Conservation (phyloP, 2,113 vertebrate genomes). For the Rhinopomastus cyanomelas region DNA sequence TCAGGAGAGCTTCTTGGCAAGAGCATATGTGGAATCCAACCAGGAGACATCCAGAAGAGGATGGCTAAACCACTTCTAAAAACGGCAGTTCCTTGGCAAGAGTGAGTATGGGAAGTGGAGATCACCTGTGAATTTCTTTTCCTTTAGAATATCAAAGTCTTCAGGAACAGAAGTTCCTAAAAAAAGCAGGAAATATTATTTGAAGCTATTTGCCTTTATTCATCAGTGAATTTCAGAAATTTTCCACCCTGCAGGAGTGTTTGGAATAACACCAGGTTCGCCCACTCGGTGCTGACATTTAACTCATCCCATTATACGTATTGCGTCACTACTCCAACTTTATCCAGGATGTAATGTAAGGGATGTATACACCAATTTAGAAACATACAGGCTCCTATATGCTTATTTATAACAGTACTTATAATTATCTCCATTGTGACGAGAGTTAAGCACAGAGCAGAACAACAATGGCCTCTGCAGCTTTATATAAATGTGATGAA, state of each 20-base stretch:
- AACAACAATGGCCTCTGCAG: neutral
- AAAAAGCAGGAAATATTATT: neutral
- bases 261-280: constrained; percentile 51
- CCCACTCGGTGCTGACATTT: constrained; percentile 65
- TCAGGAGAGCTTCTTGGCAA: neutral
- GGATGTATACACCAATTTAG: constrained; percentile 28
- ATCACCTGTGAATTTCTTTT: neutral
- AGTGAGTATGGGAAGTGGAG: neutral
- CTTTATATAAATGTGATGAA: neutral
- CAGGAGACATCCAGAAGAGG: neutral
- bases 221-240: neutral
- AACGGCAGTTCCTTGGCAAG: neutral
- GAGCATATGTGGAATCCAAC: neutral
- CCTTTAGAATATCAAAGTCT: neutral
- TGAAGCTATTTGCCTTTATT: neutral
- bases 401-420: constrained; percentile 22
- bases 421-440: constrained; percentile 29
- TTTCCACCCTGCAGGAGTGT: neutral
- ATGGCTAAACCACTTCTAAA: neutral
- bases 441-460: neutral
- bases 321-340: constrained; percentile 24
- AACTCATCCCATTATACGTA: constrained; percentile 26
- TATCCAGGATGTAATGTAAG: constrained; percentile 14
- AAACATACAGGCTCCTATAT: neutral
- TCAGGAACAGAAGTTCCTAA: neutral